Conservation (phyloP, 2,113 vertebrate genomes). For the Ploceus nigricollis region DNA sequence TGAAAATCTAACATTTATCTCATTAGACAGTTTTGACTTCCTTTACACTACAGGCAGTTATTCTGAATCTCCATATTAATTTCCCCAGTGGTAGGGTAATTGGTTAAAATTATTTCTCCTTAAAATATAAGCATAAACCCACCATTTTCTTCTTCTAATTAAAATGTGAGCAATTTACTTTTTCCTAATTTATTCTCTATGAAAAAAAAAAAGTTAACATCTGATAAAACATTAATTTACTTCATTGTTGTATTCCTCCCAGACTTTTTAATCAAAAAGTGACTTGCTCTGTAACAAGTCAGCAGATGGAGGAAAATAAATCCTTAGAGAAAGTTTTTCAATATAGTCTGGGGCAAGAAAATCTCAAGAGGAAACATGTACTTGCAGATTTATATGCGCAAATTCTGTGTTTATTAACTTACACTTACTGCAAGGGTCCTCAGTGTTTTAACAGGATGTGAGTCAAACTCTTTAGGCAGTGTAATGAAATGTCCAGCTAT, state of each 20-base stretch:
- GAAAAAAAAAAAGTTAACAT: neutral
- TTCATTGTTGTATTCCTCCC: neutral
- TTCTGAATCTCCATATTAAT: neutral
- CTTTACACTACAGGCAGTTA: neutral
- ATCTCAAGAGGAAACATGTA: neutral
- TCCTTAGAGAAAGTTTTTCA: neutral
- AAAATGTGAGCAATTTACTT: neutral
- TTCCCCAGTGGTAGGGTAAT: neutral
- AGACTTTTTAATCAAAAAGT: slow-evolving; percentile 5
- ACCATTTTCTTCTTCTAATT: slow-evolving; percentile 5
- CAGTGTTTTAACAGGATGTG: neutral
- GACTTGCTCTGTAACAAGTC: neutral
- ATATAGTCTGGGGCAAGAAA: neutral
- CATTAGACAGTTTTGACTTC: neutral
- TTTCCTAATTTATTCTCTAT: slow-evolving; percentile 2
- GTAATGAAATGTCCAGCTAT: neutral
- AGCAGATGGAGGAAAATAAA: slow-evolving; percentile 10
- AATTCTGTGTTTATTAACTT: neutral
- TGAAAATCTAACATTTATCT: neutral
- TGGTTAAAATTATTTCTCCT: slow-evolving; percentile 19
- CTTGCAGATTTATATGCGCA: neutral
- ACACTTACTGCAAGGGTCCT: neutral
- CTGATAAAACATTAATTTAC: slow-evolving; percentile 30
- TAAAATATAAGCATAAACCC: neutral
- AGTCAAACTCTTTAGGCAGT: neutral